Conservation (phyloP, 2,797 vertebrate genomes). For the Crenichthys baileyi region DNA sequence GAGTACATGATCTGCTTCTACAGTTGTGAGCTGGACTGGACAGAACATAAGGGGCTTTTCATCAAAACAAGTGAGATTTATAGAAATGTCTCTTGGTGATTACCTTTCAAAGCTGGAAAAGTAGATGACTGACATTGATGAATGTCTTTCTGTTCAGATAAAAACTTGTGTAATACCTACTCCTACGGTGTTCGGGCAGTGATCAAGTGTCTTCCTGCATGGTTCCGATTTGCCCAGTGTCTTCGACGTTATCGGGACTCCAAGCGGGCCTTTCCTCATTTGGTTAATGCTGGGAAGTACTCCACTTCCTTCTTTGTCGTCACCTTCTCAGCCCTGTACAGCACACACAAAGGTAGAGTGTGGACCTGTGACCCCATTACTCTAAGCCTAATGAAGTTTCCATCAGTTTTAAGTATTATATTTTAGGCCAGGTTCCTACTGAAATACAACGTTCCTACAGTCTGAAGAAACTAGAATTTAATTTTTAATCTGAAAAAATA, state of each 20-base stretch:
- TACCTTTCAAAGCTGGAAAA: background rate
- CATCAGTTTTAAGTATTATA: too few relatives aligned
- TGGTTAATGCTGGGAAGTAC: conserved; percentile 98
- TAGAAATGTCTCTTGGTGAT: background rate
- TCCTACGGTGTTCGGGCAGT: conserved; percentile 95
- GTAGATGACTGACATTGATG: background rate
- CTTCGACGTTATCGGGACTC: conserved; percentile 97
- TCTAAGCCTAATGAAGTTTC: too few relatives aligned
- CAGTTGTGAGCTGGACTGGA: conserved; percentile 93
- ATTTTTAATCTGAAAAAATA: background rate
- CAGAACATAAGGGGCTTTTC: conserved; percentile 74
- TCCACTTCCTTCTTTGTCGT: conserved; percentile 98
- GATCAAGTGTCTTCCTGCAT: conserved; percentile 97
- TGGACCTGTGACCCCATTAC: background rate
- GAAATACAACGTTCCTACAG: background rate
- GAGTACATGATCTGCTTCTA: conserved; percentile 99
- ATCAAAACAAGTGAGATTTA: conserved; percentile 54
- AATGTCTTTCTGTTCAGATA: conserved; percentile 58
- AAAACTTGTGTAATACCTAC: conserved; percentile 88
- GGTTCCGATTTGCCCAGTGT: conserved; percentile 98
- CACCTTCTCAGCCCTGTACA: conserved; percentile 94
- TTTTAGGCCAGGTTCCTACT: too few relatives aligned
- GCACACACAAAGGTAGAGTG: conserved; percentile 90
- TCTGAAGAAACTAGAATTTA: background rate
- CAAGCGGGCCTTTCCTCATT: conserved; percentile 95